A percentile compares a stretch with the other conserved stretches of the same genome.
Conservation (phyloP, 2,113 vertebrate genomes). For the Amblyornis subalaris region DNA sequence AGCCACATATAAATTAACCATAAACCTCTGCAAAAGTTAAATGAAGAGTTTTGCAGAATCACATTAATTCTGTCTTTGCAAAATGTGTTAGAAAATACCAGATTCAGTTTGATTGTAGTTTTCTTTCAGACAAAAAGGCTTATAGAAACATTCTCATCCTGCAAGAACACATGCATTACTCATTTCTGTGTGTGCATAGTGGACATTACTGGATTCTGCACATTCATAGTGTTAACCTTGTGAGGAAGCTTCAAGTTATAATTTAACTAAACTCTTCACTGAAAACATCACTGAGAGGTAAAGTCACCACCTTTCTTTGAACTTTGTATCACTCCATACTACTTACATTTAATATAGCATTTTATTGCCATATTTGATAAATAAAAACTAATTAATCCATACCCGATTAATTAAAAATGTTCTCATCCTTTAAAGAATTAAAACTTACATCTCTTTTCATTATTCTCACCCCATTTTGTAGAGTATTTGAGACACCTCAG, state of each 20-base stretch:
- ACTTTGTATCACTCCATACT: background rate
- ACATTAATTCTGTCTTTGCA: background rate
- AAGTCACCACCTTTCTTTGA: background rate
- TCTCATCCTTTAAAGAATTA: background rate
- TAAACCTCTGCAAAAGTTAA: background rate
- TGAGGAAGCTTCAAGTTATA: background rate
- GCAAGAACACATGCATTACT: background rate
- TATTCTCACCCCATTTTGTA: background rate
- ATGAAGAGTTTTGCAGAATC: background rate
- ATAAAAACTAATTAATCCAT: background rate
- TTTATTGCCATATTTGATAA: background rate
- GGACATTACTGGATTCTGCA: background rate
- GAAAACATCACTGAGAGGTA: background rate
- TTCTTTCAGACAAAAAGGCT: background rate
- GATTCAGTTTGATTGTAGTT: background rate
- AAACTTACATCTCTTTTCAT: background rate
- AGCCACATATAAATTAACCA: background rate
- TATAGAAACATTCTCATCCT: background rate
- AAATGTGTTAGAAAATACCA: background rate
- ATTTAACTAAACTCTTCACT: background rate
- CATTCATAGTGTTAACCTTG: background rate
- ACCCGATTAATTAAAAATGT: background rate
- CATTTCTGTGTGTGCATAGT: background rate
- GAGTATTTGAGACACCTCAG: background rate
- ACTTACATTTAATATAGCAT: background rate